Base-by-base conservation (phyloP, 2,113 vertebrate genomes). In the Nycticorax nycticorax region DNA sequence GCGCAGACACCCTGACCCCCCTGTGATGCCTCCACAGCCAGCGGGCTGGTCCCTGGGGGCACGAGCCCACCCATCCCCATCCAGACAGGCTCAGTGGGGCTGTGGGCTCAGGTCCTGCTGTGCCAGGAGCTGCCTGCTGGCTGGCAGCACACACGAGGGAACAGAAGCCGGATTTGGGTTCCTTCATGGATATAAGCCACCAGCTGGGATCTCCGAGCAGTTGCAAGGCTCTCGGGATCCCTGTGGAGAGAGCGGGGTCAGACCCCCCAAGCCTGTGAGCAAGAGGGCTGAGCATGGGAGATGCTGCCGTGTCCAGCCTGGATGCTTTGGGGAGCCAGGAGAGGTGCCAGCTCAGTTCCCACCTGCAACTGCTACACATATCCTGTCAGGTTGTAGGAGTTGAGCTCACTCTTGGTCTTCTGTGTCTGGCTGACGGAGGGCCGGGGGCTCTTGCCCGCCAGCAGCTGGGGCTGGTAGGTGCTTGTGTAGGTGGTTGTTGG, bases 311-410 rank as follows among this genome's bases (percentile, higher is more conserved):
- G 26, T 68, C 60, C 59, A 67, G 86, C 53, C 37, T 2, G 1
- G 69, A 20, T 4, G 28, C 52, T 41, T 6, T 11, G 56, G 48
- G 56, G 39, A 93, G 47, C 62, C 2, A 1, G 72, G 21, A 81
- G 53, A 92, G 76, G 24, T 35, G 55, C 67, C 52, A 53, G 68
- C 68, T 59, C 2, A 3, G 13, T 22, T 56, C 41, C n/a, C 45
- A 66, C 21, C 50, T 1, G 19, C 41, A n/a, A 79, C 53, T 1
- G 2, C 95, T 98, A 98, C 92, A 98, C 98, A 3, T 98, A 98
- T 79, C 98, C 98, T 0, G 98, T 98, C 91, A 98, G 97, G 89
- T 98, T 98, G 96, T 98, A 98, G 79, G 98, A 98, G 56, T 96
- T 98, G 87, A 97, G 95, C 75, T 98, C 98, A 1, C 94, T 98